Evolutionary conservation across 2,797 vertebrate species (phyloP), one percentile per base, ranked within the genome.

Genomic region (Manis pentadactyla): DNA sequence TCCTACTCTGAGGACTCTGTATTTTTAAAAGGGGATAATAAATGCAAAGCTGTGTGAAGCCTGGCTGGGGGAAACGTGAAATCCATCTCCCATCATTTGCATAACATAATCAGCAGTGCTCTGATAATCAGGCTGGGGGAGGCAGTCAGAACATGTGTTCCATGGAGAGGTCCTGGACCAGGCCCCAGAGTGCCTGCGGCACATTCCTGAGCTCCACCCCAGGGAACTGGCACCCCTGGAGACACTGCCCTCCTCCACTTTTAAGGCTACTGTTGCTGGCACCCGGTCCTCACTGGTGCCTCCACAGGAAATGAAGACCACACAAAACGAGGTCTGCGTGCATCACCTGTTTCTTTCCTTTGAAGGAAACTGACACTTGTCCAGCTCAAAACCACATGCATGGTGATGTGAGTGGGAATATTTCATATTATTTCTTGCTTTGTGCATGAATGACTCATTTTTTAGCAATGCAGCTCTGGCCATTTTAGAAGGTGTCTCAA

Each of bases 71-170:
- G 98, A 98, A 98, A 98, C 69, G 97, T 49, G 87, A 98, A 97
- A 98, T 97, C 97, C 94, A 98, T 98, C 97, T 98, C 96, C 97
- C 96, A 90, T 97, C 83, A 98, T 98, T 98, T 98, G 94, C 98
- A 98, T 98, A 98, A 98, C 96, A 64, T 98, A 98, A 96, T 98
- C 97, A 94, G 74, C 97, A 93, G 69, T 81, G 92, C 95, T 98
- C 63, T 98, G 94, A 97, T 98, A 98, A 96, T 98, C 98, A 97
- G 95, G 75, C 84, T 78, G 61, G 88, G 87, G 97, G 97, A 98
- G 94, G 86, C 93, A 96, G 95, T 97, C 95, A 53, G 97, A 98
- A 98, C 92, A 98, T 97, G 95, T 97, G 96, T 96, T 97, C 79
- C 75, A 81, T 53, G 63, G 78, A 95, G 94, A 97, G 94, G 94